Percentiles rank a stretch among this genome's conserved stretches.
Conservation (phyloP, 2,797 vertebrate genomes). For the Sebastes taczanowskii region DNA sequence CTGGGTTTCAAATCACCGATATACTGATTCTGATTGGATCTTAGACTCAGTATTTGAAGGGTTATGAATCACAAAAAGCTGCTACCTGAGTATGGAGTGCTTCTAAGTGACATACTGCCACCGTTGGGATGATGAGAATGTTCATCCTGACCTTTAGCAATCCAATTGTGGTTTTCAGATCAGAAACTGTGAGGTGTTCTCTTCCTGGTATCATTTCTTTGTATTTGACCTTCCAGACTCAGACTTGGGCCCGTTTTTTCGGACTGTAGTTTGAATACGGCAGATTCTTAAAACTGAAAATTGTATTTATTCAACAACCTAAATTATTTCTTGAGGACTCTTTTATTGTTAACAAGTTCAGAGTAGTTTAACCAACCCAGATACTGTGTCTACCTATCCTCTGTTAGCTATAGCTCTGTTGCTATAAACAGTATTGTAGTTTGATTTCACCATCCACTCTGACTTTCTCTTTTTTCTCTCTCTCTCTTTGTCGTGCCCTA, state of each 20-base stretch:
- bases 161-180: conserved; percentile 32
- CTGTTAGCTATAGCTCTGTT: neutral
- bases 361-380: neutral
- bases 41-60: neutral
- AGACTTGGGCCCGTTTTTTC: neutral
- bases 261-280: neutral
- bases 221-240: conserved; percentile 22
- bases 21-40: neutral
- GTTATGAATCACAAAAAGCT: neutral
- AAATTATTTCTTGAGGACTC: neutral
- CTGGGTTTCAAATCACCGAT: neutral
- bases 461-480: conserved; percentile 11
- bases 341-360: neutral
- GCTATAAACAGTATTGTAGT: neutral
- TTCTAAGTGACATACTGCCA: neutral
- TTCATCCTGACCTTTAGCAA: conserved; percentile 43
- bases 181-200: conserved; percentile 7
- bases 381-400: neutral
- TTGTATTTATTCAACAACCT: neutral
- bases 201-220: conserved; percentile 8
- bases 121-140: conserved; percentile 15
- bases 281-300: neutral
- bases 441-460: conserved; percentile 33
- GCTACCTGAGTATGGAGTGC: neutral
- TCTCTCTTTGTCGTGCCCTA: conserved; percentile 21